A percentile compares a stretch with the other conserved stretches of the same genome.
These are phyloP conservation scores for Drosophila dives DNA, from an alignment of 2,888 invertebrate genomes.

Conservation along the genomic window DNA sequence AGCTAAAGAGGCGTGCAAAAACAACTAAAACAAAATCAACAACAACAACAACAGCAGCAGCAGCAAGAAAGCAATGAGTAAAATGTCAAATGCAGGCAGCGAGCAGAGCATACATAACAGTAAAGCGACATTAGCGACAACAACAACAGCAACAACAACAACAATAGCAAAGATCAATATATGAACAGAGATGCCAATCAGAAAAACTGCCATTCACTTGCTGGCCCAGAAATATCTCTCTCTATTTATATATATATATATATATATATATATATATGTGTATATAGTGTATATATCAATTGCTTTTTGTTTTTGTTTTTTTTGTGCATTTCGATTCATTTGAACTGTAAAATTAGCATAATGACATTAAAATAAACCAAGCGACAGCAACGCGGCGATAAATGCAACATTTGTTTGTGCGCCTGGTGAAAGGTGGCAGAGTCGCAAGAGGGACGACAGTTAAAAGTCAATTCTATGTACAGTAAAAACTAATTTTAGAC, in stretches of 20 bases:
- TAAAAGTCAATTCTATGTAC: constrained; percentile 32
- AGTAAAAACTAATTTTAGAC: constrained; percentile 15
- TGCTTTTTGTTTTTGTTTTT: constrained; percentile 39
- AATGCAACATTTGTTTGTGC: constrained; percentile 47
- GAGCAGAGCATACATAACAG: constrained; percentile 66
- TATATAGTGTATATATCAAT: constrained; percentile 16
- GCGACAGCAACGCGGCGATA: constrained; percentile 39
- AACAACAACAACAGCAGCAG: constrained; percentile 41
- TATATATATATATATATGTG: not conserved
- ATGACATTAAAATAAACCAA: constrained; percentile 79
- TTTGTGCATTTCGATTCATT: constrained; percentile 52
- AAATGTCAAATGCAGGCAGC: constrained; percentile 78
- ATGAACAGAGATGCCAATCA: constrained; percentile 36
- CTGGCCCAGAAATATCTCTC: constrained; percentile 20
- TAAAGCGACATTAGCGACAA: constrained; percentile 69
- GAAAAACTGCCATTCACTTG: constrained; percentile 66
- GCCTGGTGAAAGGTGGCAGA: constrained; percentile 22
- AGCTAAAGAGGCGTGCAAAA: constrained; percentile 74
- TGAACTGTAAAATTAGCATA: constrained; percentile 75
- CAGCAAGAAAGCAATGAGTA: constrained; percentile 74
- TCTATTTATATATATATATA: constrained; percentile 3
- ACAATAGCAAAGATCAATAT: constrained; percentile 38
- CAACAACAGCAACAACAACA: constrained; percentile 30
- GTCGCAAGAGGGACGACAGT: constrained; percentile 26
- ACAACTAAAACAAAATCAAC: constrained; percentile 40